A percentile compares a stretch with the other conserved stretches of the same genome.
phyloP scores from a whole-genome alignment of 30 jellyfish, hydroid and myxozoan species.

The Aurelia sp. region DNA sequence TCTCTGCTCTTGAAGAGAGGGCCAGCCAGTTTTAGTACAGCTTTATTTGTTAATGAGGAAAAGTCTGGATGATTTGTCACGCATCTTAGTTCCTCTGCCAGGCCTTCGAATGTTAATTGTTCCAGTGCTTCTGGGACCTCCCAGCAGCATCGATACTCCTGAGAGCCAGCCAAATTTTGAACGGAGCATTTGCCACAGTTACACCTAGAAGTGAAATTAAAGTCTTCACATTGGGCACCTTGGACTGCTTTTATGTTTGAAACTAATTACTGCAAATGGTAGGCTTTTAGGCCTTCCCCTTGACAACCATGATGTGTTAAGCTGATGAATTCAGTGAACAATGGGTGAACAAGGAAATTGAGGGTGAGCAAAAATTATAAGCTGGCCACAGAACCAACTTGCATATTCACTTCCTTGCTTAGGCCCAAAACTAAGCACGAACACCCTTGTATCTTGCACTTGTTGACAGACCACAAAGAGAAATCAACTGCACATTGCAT shows the following conservation, averaged over 20 bases:
- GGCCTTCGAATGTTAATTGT: background rate
- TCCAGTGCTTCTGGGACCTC: slow-evolving; percentile 23
- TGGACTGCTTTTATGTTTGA: background rate
- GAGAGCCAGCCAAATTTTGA: background rate
- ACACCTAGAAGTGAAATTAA: slow-evolving; percentile 8
- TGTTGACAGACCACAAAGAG: too few relatives aligned
- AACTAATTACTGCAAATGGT: background rate
- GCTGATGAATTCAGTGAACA: too few relatives aligned
- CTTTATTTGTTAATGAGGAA: background rate
- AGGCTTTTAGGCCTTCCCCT: background rate
- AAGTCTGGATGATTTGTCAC: background rate
- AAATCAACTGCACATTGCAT: too few relatives aligned
- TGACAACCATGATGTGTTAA: too few relatives aligned
- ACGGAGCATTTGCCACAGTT: slow-evolving; percentile 11
- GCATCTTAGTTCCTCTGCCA: background rate
- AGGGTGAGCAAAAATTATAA: too few relatives aligned
- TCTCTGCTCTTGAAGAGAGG: background rate
- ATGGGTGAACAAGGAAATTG: too few relatives aligned
- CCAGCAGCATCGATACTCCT: slow-evolving; percentile 22
- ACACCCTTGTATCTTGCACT: too few relatives aligned
- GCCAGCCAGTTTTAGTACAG: background rate
- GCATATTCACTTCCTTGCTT: too few relatives aligned
- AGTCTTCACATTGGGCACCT: background rate
- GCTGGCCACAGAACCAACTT: too few relatives aligned
- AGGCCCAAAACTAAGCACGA: too few relatives aligned